Evolutionary conservation across 2,113 vertebrate species (phyloP).

Genomic region (Sus scrofa): T2T-Sscrofa CM000815.6:132185001-132185500

Average conservation of each 20-base stretch:
- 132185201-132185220: not conserved
- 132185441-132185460: too few relatives aligned
- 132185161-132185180: not conserved
- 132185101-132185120: not conserved
- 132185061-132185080: not conserved
- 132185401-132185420: too few relatives aligned
- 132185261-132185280: not conserved
- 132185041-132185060: not conserved
- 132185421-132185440: too few relatives aligned
- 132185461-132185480: too few relatives aligned
- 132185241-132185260: not conserved
- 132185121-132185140: not conserved
- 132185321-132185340: not conserved
- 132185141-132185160: not conserved
- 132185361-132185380: not conserved
- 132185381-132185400: not conserved
- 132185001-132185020: conserved; percentile 8
- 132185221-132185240: not conserved
- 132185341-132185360: not conserved
- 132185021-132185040: not conserved
- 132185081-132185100: not conserved
- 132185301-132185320: not conserved
- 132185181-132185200: not conserved
- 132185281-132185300: not conserved
- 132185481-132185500: too few relatives aligned